Evolutionary conservation across 1,140 invertebrate species (phyloP), one percentile per base, ranked within the genome.

Genomic region (Scylla paramamosain): DNA sequence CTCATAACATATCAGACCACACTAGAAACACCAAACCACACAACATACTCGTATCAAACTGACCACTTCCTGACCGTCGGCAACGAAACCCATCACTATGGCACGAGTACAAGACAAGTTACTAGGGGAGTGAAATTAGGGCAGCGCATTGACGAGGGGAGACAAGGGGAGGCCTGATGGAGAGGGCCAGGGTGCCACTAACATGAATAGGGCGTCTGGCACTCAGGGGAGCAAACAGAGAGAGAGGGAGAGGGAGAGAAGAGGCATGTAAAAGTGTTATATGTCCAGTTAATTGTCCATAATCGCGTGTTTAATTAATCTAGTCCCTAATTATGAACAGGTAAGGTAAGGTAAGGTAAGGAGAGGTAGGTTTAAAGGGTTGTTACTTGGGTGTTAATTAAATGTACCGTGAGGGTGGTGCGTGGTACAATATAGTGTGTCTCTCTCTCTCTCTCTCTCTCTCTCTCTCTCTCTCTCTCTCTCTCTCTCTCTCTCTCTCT

Each of bases 401-500:
- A 59, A 59, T 59, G 10, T 12, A 59, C 52, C 52, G 2, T 59
- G 52, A 59, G 0, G 52, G 16, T 59, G 52, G 52, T 12, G 10
- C 0, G 10, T 0, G 10, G 52, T 59, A 20, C 16, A 20, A 1
- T 12, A 59, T 12, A 59, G 10, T 14, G 16, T 59, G 25, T 77
- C 67, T 77, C 8, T n/a, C 67, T 77, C 25, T n/a, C 10, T 77
- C 8, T n/a, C 67, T 77, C 8, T n/a, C 67, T 77, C 67, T 77
- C 67, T 77, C 67, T 77, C 67, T 77, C 67, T 77, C 67, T 77
- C 67, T 77, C 67, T 77, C 67, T 77, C 67, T n/a, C 25, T 77
- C 25, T n/a, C 25, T 25, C 20, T 67, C 59, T 67, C 20, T 31
- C 28, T 31, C 28, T 31, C 28, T 87, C 84, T 87, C 84, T 87